These are phyloP conservation scores for Porites rus DNA, from an alignment of 92 coral and sea anemone species.

Conservation along the genomic window DNA sequence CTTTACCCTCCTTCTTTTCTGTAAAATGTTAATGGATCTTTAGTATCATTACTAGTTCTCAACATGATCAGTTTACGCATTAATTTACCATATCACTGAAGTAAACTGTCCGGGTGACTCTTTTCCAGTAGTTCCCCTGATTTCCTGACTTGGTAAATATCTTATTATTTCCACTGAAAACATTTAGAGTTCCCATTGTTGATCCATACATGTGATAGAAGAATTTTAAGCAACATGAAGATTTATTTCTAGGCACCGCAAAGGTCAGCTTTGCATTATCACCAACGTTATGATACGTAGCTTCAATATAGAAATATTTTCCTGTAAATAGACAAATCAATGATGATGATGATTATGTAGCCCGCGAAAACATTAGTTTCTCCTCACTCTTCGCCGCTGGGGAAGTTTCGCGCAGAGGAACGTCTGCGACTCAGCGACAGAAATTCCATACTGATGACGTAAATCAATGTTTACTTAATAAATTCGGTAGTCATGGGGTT, in stretches of 20 bases:
- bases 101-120: background rate
- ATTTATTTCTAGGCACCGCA: conserved; percentile 3
- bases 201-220: conserved; percentile 36
- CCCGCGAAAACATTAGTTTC: too few species aligned
- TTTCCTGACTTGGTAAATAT: conserved; percentile 28
- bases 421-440: too few species aligned
- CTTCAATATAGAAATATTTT: conserved; percentile 12
- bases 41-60: too few species aligned
- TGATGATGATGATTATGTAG: too few species aligned
- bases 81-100: background rate
- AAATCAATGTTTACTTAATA: too few species aligned
- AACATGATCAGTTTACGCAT: too few species aligned
- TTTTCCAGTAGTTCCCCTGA: conserved; percentile 31
- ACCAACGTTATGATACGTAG: background rate
- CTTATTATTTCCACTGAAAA: conserved; percentile 20
- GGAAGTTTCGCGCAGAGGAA: too few species aligned
- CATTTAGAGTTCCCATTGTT: conserved; percentile 16
- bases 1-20: too few species aligned
- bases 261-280: conserved; percentile 22
- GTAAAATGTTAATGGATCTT: too few species aligned
- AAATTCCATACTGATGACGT: too few species aligned
- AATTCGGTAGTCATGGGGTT: too few species aligned
- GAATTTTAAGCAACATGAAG: conserved; percentile 11
- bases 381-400: too few species aligned
- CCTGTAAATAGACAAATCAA: background rate